These are phyloP conservation scores for Drosophila subquinaria DNA, from an alignment of 2,888 invertebrate species.

Conservation along the genomic window DNA sequence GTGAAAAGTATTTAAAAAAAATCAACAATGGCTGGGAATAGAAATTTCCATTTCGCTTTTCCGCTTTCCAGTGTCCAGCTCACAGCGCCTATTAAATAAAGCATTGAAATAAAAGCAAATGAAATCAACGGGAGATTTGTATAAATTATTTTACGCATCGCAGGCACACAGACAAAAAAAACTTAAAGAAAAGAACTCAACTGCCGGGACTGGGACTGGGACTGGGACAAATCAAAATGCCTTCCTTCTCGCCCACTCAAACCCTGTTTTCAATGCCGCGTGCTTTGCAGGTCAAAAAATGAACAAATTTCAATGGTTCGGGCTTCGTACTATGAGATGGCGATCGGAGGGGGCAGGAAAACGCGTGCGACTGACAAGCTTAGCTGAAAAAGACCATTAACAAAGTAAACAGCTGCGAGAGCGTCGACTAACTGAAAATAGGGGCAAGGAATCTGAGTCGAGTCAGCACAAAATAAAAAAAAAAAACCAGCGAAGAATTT, in stretches of 20 bases:
- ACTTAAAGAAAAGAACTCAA: slow-evolving; percentile 18
- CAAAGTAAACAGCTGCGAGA: slow-evolving; percentile 81
- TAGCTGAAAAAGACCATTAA: slow-evolving; percentile 81
- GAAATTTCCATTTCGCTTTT: slow-evolving; percentile 18
- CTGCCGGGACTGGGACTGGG: slow-evolving; percentile 4
- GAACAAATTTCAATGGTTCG: slow-evolving; percentile 63
- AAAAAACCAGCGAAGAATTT: slow-evolving; percentile 51
- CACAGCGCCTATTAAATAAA: slow-evolving; percentile 51
- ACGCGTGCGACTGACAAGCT: slow-evolving; percentile 71
- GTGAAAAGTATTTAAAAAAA: slow-evolving; percentile 72
- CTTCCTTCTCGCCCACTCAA: slow-evolving; percentile 13
- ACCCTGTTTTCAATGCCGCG: slow-evolving; percentile 64
- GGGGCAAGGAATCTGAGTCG: slow-evolving; percentile 51
- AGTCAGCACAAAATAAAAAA: slow-evolving; percentile 63
- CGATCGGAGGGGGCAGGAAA: slow-evolving; percentile 6
- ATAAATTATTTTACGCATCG: slow-evolving; percentile 75
- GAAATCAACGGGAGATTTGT: slow-evolving; percentile 70
- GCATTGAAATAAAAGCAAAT: slow-evolving; percentile 68
- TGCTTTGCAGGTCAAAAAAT: slow-evolving; percentile 72
- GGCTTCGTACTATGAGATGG: background rate
- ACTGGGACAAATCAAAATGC: slow-evolving; percentile 69
- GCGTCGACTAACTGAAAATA: slow-evolving; percentile 52
- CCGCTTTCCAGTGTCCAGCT: slow-evolving; percentile 11
- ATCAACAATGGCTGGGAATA: slow-evolving; percentile 47
- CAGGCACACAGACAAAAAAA: slow-evolving; percentile 43